Evolutionary conservation across 1,140 invertebrate species (phyloP).

Genomic region (Zaprionus camerounensis): DNA sequence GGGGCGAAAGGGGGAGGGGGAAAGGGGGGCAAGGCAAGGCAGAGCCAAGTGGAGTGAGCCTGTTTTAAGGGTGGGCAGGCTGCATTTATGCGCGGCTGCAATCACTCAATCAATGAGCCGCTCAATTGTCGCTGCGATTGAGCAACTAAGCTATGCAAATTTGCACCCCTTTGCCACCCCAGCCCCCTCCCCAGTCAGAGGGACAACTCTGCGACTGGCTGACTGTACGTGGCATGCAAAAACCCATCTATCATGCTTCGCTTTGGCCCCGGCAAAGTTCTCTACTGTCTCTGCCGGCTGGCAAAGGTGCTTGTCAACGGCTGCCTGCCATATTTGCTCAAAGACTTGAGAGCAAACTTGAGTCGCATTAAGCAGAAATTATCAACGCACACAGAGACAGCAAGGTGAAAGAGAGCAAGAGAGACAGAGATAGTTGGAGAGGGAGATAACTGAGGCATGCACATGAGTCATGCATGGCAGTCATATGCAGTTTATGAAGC

Average conservation of each 20-base stretch:
- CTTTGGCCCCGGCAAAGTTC: slow-evolving; percentile 26
- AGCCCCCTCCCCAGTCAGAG: too few relatives aligned
- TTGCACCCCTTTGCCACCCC: slow-evolving; percentile 23
- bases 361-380: slow-evolving; percentile 78
- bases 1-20: background rate
- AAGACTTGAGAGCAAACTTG: slow-evolving; percentile 78
- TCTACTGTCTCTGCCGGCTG: background rate
- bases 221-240: slow-evolving; percentile 29
- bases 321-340: slow-evolving; percentile 68
- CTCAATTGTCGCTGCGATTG: slow-evolving; percentile 77
- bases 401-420: background rate
- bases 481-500: slow-evolving; percentile 28
- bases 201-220: background rate
- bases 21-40: background rate
- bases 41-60: background rate
- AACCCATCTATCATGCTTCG: slow-evolving; percentile 52
- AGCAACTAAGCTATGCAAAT: slow-evolving; percentile 79
- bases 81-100: slow-evolving; percentile 54
- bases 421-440: background rate
- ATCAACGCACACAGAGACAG: slow-evolving; percentile 53
- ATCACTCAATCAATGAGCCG: slow-evolving; percentile 72
- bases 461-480: slow-evolving; percentile 28
- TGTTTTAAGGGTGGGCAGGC: slow-evolving; percentile 29
- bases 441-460: background rate
- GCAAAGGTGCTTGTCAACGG: slow-evolving; percentile 53